Evolutionary conservation across 2,888 invertebrate genomes (phyloP).

Genomic region (Cheilosia scutellata): DNA sequence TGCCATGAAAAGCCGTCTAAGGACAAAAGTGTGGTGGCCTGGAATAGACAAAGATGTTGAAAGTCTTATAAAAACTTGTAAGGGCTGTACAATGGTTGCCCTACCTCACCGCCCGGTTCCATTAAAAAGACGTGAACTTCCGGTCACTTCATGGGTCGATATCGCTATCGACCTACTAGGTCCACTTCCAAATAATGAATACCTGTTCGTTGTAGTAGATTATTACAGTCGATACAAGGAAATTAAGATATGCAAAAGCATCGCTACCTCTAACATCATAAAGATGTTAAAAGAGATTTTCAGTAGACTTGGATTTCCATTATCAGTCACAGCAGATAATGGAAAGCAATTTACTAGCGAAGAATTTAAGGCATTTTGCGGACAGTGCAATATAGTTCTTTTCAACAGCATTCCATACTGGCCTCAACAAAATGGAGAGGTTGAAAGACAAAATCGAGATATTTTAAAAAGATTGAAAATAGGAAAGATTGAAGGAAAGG

Average conservation of each 20-base stretch:
- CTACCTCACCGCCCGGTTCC: conserved; percentile 31
- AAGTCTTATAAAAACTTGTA: conserved; percentile 44
- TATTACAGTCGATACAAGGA: conserved; percentile 63
- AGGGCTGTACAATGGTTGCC: conserved; percentile 58
- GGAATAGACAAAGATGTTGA: conserved; percentile 79
- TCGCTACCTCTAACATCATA: conserved; percentile 44
- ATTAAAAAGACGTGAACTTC: conserved; percentile 49
- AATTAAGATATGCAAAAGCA: conserved; percentile 47
- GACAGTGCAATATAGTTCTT: conserved; percentile 57
- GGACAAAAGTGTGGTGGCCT: conserved; percentile 79
- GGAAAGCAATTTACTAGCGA: conserved; percentile 70
- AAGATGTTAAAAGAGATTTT: conserved; percentile 56
- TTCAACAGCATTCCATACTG: conserved; percentile 39
- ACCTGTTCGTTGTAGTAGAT: conserved; percentile 60
- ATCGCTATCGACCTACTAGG: conserved; percentile 51
- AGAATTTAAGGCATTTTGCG: conserved; percentile 69
- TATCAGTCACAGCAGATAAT: conserved; percentile 72
- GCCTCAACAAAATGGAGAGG: conserved; percentile 63
- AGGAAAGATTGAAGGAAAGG: conserved; percentile 54
- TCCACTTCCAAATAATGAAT: conserved; percentile 59
- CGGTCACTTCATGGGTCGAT: conserved; percentile 47
- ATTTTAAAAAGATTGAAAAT: conserved; percentile 55
- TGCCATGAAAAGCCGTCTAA: conserved; percentile 79
- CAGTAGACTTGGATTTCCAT: conserved; percentile 60
- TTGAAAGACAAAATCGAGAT: conserved; percentile 56